Base-by-base conservation (phyloP, 2,888 invertebrate species). In the Asteroscopus sphinx region DNA sequence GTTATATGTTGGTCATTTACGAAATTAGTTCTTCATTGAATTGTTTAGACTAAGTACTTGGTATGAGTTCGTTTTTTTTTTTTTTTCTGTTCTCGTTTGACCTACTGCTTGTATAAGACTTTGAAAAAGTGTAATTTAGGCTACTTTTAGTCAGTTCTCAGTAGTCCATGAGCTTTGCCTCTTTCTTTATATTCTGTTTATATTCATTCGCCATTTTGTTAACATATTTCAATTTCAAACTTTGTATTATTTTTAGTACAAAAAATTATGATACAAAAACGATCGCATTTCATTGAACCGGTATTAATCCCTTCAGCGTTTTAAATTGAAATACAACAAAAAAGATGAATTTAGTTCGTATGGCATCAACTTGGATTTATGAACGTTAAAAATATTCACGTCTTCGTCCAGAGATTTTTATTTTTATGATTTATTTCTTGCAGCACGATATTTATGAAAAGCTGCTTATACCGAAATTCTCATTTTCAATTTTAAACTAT, bases 281-380 rank as follows among this genome's bases (percentile, higher is more conserved):
- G 21, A 28, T 9, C 11, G 8, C 1, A 28, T 28, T 28, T 28
- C 1, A 1, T 28, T 28, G 2, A 9, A 5, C 9, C 9, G 6
- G 9, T 1, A 8, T 1, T 9, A 28, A 28, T 2, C 28, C 9
- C 5, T 32, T n/a, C 5, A 32, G 4, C 1, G 12, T 12, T 32
- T 32, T 12, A n/a, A 12, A 32, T 32, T n/a, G 32, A 12, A 12
- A 12, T 32, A 12, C 12, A 32, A 32, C 32, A 6, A 32, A 12
- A 32, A 30, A 36, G 7, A 51, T 36, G 7, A 51, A 62, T 58
- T 35, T 25, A 15, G 21, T 40, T 28, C 4, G n/a, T 13, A n/a
- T 33, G 12, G 25, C 17, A 58, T 36, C 13, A 26, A 40, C 9
- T 41, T 26, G 15, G 8, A 33, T 62, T 30, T 13, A 12, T 21